A percentile compares a stretch with the other conserved stretches of the same genome.
Evolutionary conservation across 2,888 invertebrate species (phyloP).

Genomic region (Polia nebulosa): DNA sequence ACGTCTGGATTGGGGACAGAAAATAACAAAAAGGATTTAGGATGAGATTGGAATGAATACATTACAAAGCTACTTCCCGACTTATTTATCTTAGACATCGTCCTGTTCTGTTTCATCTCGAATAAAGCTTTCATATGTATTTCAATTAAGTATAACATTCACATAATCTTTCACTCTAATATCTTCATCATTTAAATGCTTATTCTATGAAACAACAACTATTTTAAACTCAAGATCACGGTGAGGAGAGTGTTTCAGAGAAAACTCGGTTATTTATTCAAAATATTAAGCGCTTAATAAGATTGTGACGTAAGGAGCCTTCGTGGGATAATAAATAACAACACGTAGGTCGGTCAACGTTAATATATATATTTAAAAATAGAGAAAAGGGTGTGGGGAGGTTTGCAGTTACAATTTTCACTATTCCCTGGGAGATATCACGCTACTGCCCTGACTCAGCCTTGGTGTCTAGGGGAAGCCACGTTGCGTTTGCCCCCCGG

Average conservation of each 20-base stretch:
- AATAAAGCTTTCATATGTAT: constrained; percentile 33
- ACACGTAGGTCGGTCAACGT: too few species aligned
- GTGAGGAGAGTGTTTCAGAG: constrained; percentile 1
- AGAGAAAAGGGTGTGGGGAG: too few species aligned
- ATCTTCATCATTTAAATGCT: constrained; percentile 1
- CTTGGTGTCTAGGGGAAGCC: too few species aligned
- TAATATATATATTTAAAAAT: too few species aligned
- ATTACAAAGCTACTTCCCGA: constrained; percentile 72
- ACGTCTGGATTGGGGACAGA: constrained; percentile 83
- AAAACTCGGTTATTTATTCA: constrained; percentile 38
- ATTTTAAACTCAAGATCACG: constrained; percentile 17
- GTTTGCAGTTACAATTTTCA: too few species aligned
- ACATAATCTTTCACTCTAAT: constrained; percentile 13
- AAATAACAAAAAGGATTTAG: constrained; percentile 86
- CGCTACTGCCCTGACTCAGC: too few species aligned
- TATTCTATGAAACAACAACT: constrained; percentile 7
- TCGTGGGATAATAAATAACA: too few species aligned
- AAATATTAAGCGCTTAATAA: constrained; percentile 40
- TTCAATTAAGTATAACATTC: constrained; percentile 19
- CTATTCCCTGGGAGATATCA: too few species aligned
- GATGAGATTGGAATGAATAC: constrained; percentile 84
- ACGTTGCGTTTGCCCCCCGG: too few species aligned
- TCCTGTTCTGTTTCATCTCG: constrained; percentile 46
- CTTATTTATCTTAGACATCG: constrained; percentile 60
- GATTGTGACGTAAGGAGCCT: too few species aligned